Evolutionary conservation across 2,797 vertebrate species (phyloP).

Genomic region (Liparis tanakae): DNA sequence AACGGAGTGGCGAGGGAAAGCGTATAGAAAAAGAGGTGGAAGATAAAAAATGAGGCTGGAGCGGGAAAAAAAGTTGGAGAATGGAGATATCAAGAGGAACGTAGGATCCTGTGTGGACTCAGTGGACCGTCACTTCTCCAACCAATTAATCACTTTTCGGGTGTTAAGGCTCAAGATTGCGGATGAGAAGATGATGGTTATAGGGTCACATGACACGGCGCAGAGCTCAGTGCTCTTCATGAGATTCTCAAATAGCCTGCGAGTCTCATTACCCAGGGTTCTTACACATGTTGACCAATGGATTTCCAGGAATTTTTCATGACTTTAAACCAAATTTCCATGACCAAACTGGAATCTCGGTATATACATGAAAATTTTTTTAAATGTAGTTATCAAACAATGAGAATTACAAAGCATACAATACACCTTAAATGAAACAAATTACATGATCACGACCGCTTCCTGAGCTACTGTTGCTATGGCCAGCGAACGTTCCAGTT

Average conservation of each 20-base stretch:
- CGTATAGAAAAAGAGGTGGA: constrained; percentile 36
- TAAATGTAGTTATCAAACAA: no score
- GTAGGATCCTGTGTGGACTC: constrained; percentile 69
- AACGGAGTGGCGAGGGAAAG: constrained; percentile 60
- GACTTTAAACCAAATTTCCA: no score
- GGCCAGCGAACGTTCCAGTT: no score
- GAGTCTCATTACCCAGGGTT: constrained; percentile 19
- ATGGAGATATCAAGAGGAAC: constrained; percentile 61
- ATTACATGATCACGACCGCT: no score
- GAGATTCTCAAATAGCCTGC: constrained; percentile 46
- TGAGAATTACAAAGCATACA: no score
- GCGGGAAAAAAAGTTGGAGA: constrained; percentile 51
- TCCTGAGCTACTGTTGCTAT: no score
- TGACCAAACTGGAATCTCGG: no score
- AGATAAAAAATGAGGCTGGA: constrained; percentile 13
- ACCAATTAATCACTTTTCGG: constrained; percentile 75
- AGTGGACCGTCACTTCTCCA: constrained; percentile 72
- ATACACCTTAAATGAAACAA: no score
- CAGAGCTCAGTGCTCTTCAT: constrained; percentile 57
- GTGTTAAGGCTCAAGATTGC: constrained; percentile 55
- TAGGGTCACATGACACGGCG: constrained; percentile 65
- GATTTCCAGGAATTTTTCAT: no score
- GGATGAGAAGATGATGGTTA: constrained; percentile 68
- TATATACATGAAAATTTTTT: no score
- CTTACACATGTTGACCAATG: no score